phyloP scores from a whole-genome alignment of 2,113 vertebrate species.

The Lophius piscatorius region DNA sequence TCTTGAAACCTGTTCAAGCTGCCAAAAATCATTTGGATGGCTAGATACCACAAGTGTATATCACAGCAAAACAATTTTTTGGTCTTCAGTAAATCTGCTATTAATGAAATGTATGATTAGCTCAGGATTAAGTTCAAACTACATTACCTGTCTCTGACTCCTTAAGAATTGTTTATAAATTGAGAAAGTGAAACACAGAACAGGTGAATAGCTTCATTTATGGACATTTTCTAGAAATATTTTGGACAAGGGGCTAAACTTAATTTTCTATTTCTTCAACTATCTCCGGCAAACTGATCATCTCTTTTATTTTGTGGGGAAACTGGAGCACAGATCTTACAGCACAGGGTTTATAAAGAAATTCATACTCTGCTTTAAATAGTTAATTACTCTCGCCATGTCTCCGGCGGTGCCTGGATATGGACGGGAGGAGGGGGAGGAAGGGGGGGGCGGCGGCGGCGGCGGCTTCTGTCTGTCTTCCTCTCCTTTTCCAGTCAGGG shows the following conservation, averaged over 20 bases:
- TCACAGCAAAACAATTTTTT: no score
- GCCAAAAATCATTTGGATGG: no score
- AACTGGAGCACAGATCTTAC: slow-evolving; percentile 7
- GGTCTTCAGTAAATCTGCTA: no score
- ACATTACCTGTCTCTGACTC: no score
- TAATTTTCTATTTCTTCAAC: slow-evolving; percentile 10
- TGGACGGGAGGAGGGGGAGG: slow-evolving; percentile 43
- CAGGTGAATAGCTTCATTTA: no score
- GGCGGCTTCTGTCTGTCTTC: slow-evolving; percentile 67
- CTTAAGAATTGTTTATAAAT: no score
- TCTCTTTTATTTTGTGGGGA: slow-evolving; percentile 14
- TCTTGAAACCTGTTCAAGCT: no score
- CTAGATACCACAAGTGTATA: no score
- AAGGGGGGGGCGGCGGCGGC: slow-evolving; percentile 37
- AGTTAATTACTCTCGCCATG: slow-evolving; percentile 77
- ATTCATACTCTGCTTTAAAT: slow-evolving; percentile 69
- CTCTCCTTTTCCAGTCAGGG: slow-evolving; percentile 69
- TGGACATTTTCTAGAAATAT: no score
- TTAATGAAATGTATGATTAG: no score
- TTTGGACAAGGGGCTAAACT: slow-evolving; percentile 5
- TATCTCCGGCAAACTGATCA: slow-evolving; percentile 4
- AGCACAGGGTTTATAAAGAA: slow-evolving; percentile 34
- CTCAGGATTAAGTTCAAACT: no score
- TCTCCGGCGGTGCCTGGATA: slow-evolving; percentile 72
- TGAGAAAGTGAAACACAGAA: no score